phyloP scores from a whole-genome alignment of 2,888 invertebrate species.

The Spisula subtruncata region DNA sequence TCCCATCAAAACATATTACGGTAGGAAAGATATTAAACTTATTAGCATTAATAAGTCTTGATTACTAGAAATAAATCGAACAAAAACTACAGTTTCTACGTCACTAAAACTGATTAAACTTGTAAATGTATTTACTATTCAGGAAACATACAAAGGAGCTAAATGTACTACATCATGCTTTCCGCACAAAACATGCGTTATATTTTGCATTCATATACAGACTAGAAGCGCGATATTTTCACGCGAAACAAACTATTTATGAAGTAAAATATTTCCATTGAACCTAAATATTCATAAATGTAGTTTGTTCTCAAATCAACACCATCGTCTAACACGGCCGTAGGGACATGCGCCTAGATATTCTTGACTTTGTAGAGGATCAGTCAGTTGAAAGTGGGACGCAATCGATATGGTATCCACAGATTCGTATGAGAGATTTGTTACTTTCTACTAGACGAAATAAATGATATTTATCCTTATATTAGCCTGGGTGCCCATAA shows the following conservation, averaged over 20 bases:
- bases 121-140: too few species aligned
- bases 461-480: not conserved
- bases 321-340: constrained; percentile 33
- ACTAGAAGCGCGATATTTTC: not conserved
- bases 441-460: not conserved
- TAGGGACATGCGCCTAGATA: constrained; percentile 33
- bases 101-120: too few species aligned
- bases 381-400: constrained; percentile 7
- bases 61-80: too few species aligned
- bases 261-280: constrained; percentile 5
- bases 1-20: too few species aligned
- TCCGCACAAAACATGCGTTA: not conserved
- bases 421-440: constrained; percentile 2
- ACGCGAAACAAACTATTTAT: not conserved
- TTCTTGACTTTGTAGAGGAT: constrained; percentile 21
- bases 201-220: not conserved
- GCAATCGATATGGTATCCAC: constrained; percentile 31
- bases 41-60: too few species aligned
- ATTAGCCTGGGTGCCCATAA: not conserved
- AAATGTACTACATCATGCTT: not conserved
- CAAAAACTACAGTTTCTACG: too few species aligned
- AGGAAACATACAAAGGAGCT: too few species aligned
- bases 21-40: too few species aligned
- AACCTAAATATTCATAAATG: constrained; percentile 21
- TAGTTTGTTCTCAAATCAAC: constrained; percentile 20